Conservation (phyloP, 2,113 vertebrate species). For the Toxostoma redivivum region DNA sequence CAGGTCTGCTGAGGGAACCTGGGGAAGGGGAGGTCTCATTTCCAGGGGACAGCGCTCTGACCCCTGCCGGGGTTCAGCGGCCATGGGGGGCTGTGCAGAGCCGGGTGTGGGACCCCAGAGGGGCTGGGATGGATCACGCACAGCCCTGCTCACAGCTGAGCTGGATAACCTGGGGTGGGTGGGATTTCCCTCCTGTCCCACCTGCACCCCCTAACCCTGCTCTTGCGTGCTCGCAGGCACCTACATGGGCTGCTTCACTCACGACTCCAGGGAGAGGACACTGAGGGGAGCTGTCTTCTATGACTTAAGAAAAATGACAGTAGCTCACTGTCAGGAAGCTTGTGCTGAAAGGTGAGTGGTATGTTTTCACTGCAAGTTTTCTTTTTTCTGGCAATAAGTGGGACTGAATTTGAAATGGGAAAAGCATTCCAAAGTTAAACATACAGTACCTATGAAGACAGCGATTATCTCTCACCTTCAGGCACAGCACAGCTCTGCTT, state of each 20-base stretch:
- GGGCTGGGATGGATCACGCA: fast-evolving
- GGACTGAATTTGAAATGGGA: background rate
- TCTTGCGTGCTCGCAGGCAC: slow-evolving; percentile 68
- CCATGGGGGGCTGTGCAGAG: background rate
- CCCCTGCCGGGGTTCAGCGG: fast-evolving
- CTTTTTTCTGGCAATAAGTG: background rate
- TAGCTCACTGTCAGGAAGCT: slow-evolving; percentile 90
- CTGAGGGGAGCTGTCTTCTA: slow-evolving; percentile 92
- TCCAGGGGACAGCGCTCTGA: fast-evolving
- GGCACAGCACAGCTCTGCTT: background rate
- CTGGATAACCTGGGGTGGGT: fast-evolving
- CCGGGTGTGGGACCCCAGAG: background rate
- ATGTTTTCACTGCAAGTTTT: background rate
- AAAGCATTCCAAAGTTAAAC: background rate
- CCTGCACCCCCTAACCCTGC: background rate
- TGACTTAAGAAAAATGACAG: slow-evolving; percentile 95
- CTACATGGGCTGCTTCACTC: slow-evolving; percentile 90
- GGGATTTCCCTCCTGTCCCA: background rate
- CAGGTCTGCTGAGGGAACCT: background rate
- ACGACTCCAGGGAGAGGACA: slow-evolving; percentile 80
- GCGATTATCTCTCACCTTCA: background rate
- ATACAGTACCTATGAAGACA: background rate
- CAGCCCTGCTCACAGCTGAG: fast-evolving
- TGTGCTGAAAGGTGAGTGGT: slow-evolving; percentile 88
- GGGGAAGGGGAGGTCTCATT: background rate